Evolutionary conservation across 1,140 invertebrate genomes (phyloP), one percentile per base, ranked within the genome.

Genomic region (Zaprionus inermis): DNA sequence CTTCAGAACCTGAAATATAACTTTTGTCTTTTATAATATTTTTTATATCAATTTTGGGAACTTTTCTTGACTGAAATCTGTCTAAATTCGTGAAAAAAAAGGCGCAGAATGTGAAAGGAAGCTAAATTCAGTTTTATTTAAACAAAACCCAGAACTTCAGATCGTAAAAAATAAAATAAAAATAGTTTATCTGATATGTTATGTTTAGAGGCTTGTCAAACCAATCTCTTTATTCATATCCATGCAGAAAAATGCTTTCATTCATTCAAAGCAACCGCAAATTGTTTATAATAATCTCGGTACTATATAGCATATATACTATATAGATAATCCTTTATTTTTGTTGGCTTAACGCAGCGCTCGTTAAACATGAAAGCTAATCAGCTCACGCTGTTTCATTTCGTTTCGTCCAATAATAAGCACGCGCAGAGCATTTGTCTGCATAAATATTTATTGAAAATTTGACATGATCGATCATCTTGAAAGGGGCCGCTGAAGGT

Each of bases 401-500:
- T 61, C 69, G 32, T 1, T 46, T 44, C 38, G 55, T 38, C 16
- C 34, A 72, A 58, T 67, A 72, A 80, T 83, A 70, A 83, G 75
- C 63, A 59, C 76, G 69, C 58, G 70, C 56, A 60, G 41, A 66
- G 46, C 70, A 72, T 59, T 66, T 34, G 66, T 63, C 64, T 65
- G 58, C 54, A 46, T 49, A 59, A 78, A 65, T 84, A 72, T 88
- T 89, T 84, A 89, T 89, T 89, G 77, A 78, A 78, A 84, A 80
- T 78, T 89, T 57, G 61, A 74, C 81, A 79, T 89, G 78, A 88
- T 89, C 74, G 77, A 89, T 89, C 76, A 71, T 49, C 69, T 61
- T 64, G 38, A 41, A 56, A 58, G 41, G 49, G 61, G 34, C 22
- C 30, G 61, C 16, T 28, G 38, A 55, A 65, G 61, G 69, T 66